Percentiles rank a stretch among this genome's conserved stretches.
phyloP scores from a whole-genome alignment of 2,888 invertebrate genomes.

The Noctua janthina region DNA sequence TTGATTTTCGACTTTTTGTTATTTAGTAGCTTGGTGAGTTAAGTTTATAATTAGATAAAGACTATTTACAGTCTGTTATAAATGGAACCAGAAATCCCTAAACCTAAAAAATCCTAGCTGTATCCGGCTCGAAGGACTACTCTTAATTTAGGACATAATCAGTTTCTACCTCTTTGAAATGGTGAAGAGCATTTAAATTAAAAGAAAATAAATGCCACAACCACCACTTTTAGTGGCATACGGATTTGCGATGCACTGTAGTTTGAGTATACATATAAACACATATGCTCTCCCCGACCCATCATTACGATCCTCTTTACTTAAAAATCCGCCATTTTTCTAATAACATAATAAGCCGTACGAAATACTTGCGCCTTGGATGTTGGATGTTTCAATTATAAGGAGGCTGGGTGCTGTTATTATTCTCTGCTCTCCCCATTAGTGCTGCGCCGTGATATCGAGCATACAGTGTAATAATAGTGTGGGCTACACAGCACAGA shows the following conservation, averaged over 20 bases:
- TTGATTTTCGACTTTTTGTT: too few species aligned
- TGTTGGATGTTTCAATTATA: constrained; percentile 68
- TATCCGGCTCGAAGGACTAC: constrained; percentile 11
- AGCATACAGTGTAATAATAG: constrained; percentile 58
- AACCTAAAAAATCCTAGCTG: background rate
- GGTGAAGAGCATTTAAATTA: background rate
- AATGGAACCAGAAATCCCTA: background rate
- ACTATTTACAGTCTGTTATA: background rate
- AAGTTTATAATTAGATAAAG: background rate
- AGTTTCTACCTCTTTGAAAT: background rate
- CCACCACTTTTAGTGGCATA: background rate
- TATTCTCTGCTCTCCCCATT: constrained; percentile 62
- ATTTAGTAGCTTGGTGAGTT: background rate
- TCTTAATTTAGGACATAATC: background rate
- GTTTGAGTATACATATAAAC: background rate
- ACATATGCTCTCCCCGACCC: background rate
- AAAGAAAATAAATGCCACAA: background rate
- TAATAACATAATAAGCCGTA: constrained; percentile 60
- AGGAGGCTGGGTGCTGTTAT: constrained; percentile 51
- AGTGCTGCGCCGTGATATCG: constrained; percentile 54
- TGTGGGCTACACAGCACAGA: constrained; percentile 35
- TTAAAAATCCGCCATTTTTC: constrained; percentile 48
- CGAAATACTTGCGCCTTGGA: constrained; percentile 47
- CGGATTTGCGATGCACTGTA: background rate
- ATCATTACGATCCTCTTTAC: constrained; percentile 35